These are phyloP conservation scores for Sisyra terminalis DNA, from an alignment of 2,888 invertebrate species.

Conservation along the genomic window DNA sequence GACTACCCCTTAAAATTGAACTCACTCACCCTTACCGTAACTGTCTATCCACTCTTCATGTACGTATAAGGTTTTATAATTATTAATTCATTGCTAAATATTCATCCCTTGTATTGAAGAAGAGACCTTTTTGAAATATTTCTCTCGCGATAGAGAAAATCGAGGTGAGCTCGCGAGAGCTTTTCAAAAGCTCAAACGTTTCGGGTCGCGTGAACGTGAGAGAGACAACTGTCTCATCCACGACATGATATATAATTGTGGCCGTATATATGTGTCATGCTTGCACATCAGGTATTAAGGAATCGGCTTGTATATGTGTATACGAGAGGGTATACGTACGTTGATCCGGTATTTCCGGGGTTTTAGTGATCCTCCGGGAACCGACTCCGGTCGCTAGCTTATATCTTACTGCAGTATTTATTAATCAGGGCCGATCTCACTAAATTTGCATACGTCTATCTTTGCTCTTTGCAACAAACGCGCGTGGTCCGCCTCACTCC, in stretches of 20 bases:
- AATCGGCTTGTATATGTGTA: background rate
- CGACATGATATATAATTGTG: too few relatives aligned
- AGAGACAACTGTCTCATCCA: too few relatives aligned
- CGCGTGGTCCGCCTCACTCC: too few relatives aligned
- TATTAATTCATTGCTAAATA: conserved; percentile 5
- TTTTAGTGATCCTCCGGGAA: conserved; percentile 8
- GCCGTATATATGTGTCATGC: too few relatives aligned
- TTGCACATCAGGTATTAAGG: too few relatives aligned
- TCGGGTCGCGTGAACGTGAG: too few relatives aligned
- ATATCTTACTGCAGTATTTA: conserved; percentile 3
- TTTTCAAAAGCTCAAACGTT: too few relatives aligned
- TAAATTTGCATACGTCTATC: conserved; percentile 3
- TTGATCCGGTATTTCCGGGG: conserved; percentile 4
- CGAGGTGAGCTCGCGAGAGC: too few relatives aligned
- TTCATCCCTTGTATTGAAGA: background rate
- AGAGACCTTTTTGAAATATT: too few relatives aligned
- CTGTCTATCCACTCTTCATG: background rate
- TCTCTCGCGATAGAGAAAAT: too few relatives aligned
- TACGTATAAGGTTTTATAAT: conserved; percentile 2
- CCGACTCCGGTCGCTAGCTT: background rate
- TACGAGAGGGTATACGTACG: background rate
- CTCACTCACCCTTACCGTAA: too few relatives aligned
- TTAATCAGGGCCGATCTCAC: conserved; percentile 1
- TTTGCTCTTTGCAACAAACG: background rate
- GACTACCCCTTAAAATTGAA: too few relatives aligned